Percentiles rank a stretch among this genome's conserved stretches.
phyloP scores from a whole-genome alignment of 2,113 vertebrate genomes.

The Panthera tigris region DNA sequence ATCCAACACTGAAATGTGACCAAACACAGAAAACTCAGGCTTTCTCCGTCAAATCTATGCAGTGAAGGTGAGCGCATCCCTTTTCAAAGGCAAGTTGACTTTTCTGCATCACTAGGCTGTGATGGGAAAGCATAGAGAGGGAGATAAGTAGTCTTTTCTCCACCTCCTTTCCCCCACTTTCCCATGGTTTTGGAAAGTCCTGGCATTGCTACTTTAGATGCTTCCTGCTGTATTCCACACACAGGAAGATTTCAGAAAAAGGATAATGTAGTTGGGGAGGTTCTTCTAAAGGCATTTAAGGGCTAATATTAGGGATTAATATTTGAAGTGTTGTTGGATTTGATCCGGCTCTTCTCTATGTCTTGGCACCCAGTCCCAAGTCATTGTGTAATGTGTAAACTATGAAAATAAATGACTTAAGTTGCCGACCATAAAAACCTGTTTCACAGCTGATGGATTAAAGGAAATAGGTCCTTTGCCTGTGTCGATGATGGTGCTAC shows the following conservation, averaged over 20 bases:
- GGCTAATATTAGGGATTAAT: neutral
- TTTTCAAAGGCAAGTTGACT: neutral
- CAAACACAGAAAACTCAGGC: accelerated
- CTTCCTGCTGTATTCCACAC: neutral
- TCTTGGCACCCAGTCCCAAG: neutral
- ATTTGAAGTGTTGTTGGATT: neutral
- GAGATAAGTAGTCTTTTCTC: neutral
- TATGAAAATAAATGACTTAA: neutral
- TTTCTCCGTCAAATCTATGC: neutral
- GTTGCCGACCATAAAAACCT: neutral
- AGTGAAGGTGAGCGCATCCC: neutral
- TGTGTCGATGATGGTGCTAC: neutral
- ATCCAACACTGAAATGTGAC: accelerated
- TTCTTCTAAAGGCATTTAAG: neutral
- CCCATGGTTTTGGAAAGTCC: neutral
- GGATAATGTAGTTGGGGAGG: neutral
- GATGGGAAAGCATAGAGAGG: neutral
- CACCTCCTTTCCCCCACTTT: too few relatives aligned
- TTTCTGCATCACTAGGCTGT: neutral
- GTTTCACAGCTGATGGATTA: neutral
- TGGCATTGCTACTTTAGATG: accelerated
- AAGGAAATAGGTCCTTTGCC: neutral
- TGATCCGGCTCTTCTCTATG: neutral
- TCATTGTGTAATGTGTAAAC: conserved; percentile 56
- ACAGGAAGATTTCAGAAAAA: neutral